These are phyloP conservation scores for Anthoscopus minutus DNA, from an alignment of 2,113 vertebrate genomes.

Conservation along the genomic window DNA sequence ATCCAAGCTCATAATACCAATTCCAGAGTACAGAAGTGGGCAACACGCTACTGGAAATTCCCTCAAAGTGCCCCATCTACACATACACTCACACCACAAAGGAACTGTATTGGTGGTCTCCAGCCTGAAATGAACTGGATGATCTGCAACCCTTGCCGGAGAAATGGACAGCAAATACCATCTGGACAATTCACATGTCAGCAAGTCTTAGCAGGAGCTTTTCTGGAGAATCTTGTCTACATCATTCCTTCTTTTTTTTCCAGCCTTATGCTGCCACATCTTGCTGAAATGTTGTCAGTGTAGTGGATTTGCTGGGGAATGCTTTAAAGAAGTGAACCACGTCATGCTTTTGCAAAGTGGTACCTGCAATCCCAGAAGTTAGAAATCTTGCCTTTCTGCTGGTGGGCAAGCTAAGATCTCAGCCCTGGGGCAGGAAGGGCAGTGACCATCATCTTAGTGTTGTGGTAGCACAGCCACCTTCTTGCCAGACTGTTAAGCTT, in stretches of 20 bases:
- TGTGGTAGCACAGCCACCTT: neutral
- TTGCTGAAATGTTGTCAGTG: neutral
- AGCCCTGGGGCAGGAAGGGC: neutral
- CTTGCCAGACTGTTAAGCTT: neutral
- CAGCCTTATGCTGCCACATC: neutral
- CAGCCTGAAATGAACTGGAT: neutral
- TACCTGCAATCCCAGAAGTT: neutral
- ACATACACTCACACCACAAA: rapidly evolving
- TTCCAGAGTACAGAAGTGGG: neutral
- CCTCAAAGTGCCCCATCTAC: neutral
- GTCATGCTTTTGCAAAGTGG: neutral
- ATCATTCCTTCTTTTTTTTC: neutral
- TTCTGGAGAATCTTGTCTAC: neutral
- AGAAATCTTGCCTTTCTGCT: neutral
- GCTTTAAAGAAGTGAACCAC: neutral
- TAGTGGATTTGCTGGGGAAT: neutral
- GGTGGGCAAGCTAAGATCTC: neutral
- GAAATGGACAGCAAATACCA: neutral
- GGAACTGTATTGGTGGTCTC: neutral
- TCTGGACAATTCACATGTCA: neutral
- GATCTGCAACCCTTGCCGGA: neutral
- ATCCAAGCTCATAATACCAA: neutral
- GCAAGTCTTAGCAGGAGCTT: neutral
- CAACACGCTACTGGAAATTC: neutral
- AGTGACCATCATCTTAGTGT: neutral